Evolutionary conservation across 1,140 invertebrate species (phyloP).

Genomic region (Cecropterus lyciades): DNA sequence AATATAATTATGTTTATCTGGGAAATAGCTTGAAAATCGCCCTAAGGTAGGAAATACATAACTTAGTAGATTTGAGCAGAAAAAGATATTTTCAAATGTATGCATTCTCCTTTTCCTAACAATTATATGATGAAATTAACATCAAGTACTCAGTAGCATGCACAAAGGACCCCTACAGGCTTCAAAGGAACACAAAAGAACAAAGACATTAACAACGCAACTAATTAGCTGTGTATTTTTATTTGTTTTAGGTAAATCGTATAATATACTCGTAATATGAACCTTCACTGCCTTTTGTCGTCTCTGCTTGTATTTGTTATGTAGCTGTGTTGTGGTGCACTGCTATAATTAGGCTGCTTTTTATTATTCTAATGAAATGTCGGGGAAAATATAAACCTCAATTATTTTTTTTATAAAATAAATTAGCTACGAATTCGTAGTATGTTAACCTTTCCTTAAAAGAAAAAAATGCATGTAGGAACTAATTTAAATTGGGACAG

Average conservation of each 20-base stretch:
- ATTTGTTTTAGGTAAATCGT: neutral
- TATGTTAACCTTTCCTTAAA: too few species aligned
- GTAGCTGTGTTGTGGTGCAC: too few species aligned
- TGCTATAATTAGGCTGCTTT: too few species aligned
- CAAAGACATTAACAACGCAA: constrained; percentile 8
- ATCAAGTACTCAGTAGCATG: neutral
- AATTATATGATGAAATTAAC: constrained; percentile 1
- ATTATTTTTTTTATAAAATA: too few species aligned
- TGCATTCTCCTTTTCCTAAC: neutral
- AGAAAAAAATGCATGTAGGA: too few species aligned
- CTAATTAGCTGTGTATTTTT: constrained; percentile 9
- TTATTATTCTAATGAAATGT: too few species aligned
- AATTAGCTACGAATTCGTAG: too few species aligned
- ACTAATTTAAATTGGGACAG: too few species aligned
- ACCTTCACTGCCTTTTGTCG: too few species aligned
- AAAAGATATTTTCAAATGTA: neutral
- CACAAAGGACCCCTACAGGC: neutral
- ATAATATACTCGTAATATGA: too few species aligned
- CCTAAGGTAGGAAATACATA: neutral
- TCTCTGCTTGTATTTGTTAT: too few species aligned
- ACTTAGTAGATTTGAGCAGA: neutral
- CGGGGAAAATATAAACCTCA: too few species aligned
- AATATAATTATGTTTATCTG: neutral
- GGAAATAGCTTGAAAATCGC: neutral
- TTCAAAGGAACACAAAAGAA: constrained; percentile 12